Evolutionary conservation across 2,113 vertebrate species (phyloP).

Genomic region (Plestiodon gilberti): DNA sequence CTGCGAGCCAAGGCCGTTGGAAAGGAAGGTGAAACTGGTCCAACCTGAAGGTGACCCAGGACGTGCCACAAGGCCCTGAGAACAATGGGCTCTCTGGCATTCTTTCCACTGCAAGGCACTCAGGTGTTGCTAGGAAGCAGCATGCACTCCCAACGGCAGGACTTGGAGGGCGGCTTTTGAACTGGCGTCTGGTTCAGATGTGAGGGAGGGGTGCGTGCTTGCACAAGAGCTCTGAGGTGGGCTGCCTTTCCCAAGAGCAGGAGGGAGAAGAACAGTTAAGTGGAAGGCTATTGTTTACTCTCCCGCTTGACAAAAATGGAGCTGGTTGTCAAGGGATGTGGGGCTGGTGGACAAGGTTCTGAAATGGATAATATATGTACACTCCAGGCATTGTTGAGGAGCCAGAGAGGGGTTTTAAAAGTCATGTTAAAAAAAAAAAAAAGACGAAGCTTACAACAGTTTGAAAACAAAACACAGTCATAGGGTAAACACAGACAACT

Average conservation of each 20-base stretch:
- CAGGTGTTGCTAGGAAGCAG: constrained; percentile 19
- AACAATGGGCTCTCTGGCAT: neutral
- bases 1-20: neutral
- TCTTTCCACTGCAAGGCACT: neutral
- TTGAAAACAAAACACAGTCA: too few species aligned
- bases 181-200: neutral
- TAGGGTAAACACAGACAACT: neutral
- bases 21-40: neutral
- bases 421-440: too few species aligned
- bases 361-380: neutral
- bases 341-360: neutral
- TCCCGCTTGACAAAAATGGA: neutral
- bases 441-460: neutral
- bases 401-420: neutral
- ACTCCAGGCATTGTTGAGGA: neutral
- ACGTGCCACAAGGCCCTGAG: neutral
- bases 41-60: neutral
- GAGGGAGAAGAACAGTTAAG: neutral
- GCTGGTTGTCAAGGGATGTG: neutral
- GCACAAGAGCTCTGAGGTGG: neutral
- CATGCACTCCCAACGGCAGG: neutral
- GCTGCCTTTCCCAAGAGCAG: neutral
- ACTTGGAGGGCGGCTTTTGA: neutral
- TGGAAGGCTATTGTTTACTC: neutral
- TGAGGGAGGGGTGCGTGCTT: too few species aligned